phyloP scores from a whole-genome alignment of 2,113 vertebrate genomes.

The Nothoprocta pentlandii region DNA sequence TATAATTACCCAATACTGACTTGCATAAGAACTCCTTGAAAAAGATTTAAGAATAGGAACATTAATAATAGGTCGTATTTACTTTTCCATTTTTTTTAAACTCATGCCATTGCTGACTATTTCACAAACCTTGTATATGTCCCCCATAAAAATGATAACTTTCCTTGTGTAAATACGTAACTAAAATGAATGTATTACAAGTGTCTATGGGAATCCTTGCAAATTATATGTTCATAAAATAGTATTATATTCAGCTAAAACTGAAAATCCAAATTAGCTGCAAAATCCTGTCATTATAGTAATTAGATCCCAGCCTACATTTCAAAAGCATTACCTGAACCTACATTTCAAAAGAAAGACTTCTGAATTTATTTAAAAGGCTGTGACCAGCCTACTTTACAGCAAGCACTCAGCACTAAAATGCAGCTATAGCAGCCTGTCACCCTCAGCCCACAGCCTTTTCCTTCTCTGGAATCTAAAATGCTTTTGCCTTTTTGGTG shows the following conservation, averaged over 20 bases:
- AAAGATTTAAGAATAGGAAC: background rate
- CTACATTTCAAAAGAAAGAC: conserved; percentile 14
- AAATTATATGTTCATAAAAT: background rate
- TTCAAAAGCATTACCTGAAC: conserved; percentile 27
- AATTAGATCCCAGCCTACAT: conserved; percentile 18
- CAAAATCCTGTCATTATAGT: conserved; percentile 33
- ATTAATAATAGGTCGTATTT: background rate
- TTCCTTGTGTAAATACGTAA: background rate
- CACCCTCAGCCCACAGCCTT: conserved; percentile 13
- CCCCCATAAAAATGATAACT: background rate
- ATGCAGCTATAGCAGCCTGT: background rate
- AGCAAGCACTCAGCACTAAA: background rate
- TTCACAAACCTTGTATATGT: background rate
- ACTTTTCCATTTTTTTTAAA: background rate
- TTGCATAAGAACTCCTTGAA: background rate
- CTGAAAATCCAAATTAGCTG: conserved; percentile 40
- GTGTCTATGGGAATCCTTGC: background rate
- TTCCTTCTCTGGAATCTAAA: background rate
- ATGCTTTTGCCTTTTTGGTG: background rate
- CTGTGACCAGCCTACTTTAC: conserved; percentile 2
- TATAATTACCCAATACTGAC: background rate
- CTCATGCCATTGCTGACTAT: background rate
- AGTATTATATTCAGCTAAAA: conserved; percentile 36
- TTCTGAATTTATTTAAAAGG: conserved; percentile 35
- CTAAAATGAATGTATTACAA: background rate